Evolutionary conservation across 1,140 invertebrate species (phyloP).

Genomic region (Sinonovacula constricta): DNA sequence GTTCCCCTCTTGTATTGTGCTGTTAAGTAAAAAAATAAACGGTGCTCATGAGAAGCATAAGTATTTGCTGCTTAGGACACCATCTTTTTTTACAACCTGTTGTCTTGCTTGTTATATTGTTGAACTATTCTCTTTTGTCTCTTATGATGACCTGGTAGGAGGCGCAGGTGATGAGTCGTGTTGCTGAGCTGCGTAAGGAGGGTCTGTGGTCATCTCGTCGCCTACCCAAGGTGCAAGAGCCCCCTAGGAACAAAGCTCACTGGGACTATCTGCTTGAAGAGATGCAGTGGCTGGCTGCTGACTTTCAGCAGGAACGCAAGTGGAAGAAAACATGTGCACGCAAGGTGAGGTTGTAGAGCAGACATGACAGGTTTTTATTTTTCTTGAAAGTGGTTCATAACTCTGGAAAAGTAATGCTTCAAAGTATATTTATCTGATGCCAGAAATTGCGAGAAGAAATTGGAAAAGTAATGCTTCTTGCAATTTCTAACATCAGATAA

Average conservation of each 20-base stretch:
- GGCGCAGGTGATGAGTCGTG: slow-evolving; percentile 94
- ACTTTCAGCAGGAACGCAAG: slow-evolving; percentile 98
- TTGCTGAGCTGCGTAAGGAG: slow-evolving; percentile 87
- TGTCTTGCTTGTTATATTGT: too few relatives aligned
- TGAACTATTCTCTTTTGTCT: not conserved
- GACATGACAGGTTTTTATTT: not conserved
- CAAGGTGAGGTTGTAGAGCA: slow-evolving; percentile 82
- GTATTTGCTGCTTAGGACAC: too few relatives aligned
- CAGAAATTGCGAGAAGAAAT: not conserved
- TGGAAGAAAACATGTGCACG: slow-evolving; percentile 98
- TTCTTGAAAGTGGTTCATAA: not conserved
- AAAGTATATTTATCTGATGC: not conserved
- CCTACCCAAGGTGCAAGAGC: slow-evolving; percentile 95
- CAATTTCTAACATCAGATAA: not conserved
- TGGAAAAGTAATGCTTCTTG: not conserved
- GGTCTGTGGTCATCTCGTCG: slow-evolving; percentile 95
- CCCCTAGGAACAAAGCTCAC: slow-evolving; percentile 93
- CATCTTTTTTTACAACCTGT: too few relatives aligned
- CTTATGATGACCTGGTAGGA: slow-evolving; percentile 80
- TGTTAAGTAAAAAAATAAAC: too few relatives aligned
- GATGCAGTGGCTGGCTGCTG: slow-evolving; percentile 98
- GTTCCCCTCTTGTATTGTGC: too few relatives aligned
- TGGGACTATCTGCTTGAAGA: slow-evolving; percentile 99
- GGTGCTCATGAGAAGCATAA: too few relatives aligned
- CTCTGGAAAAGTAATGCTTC: not conserved